These are phyloP conservation scores for Drosophila truncata DNA, from an alignment of 1,140 invertebrate genomes.

Conservation along the genomic window DNA sequence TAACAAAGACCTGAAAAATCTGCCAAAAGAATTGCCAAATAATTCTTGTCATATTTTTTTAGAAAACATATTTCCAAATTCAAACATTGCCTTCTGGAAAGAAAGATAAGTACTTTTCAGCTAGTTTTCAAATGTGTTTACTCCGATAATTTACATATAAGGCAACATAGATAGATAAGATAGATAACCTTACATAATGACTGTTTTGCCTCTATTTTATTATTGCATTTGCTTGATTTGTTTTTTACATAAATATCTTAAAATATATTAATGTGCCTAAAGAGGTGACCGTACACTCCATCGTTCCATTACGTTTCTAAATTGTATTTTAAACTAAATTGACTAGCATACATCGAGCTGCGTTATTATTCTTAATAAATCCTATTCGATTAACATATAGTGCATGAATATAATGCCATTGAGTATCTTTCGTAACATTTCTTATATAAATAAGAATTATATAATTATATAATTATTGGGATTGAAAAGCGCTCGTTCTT, in stretches of 20 bases:
- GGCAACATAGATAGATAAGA: slow-evolving; percentile 20
- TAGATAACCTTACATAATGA: slow-evolving; percentile 11
- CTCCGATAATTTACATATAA: slow-evolving; percentile 8
- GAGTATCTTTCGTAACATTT: slow-evolving; percentile 39
- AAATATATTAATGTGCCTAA: slow-evolving; percentile 37
- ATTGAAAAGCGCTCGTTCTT: not conserved
- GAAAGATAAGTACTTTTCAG: not conserved
- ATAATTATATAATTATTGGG: not conserved
- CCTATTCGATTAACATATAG: slow-evolving; percentile 27
- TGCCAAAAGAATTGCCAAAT: not conserved
- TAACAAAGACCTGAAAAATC: not conserved
- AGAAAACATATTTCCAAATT: not conserved
- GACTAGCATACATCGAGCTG: slow-evolving; percentile 44
- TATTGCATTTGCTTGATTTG: slow-evolving; percentile 49
- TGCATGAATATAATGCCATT: slow-evolving; percentile 7
- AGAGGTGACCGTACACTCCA: slow-evolving; percentile 11
- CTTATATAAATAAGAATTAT: slow-evolving; percentile 2
- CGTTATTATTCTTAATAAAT: slow-evolving; percentile 10
- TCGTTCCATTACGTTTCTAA: slow-evolving; percentile 21
- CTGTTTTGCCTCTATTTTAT: slow-evolving; percentile 43
- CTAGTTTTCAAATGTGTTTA: slow-evolving; percentile 12
- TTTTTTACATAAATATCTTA: slow-evolving; percentile 47
- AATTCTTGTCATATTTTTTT: not conserved
- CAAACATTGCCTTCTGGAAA: not conserved
- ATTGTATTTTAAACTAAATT: slow-evolving; percentile 55